These are phyloP conservation scores for Hybognathus amarus DNA, from an alignment of 2,797 vertebrate genomes.

Conservation along the genomic window DNA sequence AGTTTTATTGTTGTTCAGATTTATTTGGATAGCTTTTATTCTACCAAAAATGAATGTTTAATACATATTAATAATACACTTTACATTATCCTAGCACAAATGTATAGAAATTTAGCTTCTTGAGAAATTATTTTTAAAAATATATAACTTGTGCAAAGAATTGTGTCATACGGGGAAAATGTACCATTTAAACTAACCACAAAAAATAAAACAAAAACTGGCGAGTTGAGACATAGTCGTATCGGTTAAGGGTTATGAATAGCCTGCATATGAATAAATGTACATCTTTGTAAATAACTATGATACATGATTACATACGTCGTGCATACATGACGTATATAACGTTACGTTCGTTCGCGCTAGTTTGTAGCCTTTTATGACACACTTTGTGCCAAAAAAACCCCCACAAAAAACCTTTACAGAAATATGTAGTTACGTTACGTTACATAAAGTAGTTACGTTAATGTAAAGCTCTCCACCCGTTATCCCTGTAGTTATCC, in stretches of 20 bases:
- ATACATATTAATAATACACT: neutral
- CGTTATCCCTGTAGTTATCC: neutral
- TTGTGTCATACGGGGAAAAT: neutral
- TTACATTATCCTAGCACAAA: neutral
- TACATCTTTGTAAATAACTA: constrained; percentile 34
- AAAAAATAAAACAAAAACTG: neutral
- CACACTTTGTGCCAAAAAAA: neutral
- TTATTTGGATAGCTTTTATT: constrained; percentile 22
- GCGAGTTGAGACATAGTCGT: neutral
- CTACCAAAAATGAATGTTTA: neutral
- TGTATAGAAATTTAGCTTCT: neutral
- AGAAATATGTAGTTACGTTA: too few species aligned
- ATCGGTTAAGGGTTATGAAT: neutral
- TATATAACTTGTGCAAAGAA: neutral
- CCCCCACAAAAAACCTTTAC: neutral
- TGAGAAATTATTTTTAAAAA: neutral
- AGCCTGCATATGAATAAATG: constrained; percentile 18
- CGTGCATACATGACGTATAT: neutral
- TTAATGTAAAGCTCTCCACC: neutral
- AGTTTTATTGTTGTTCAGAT: neutral
- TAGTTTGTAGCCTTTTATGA: neutral
- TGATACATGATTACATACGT: neutral
- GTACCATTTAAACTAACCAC: neutral
- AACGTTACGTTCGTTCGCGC: neutral
- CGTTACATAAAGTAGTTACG: neutral